phyloP scores from a whole-genome alignment of 2,888 invertebrate genomes.

The Pteria penguin region DNA sequence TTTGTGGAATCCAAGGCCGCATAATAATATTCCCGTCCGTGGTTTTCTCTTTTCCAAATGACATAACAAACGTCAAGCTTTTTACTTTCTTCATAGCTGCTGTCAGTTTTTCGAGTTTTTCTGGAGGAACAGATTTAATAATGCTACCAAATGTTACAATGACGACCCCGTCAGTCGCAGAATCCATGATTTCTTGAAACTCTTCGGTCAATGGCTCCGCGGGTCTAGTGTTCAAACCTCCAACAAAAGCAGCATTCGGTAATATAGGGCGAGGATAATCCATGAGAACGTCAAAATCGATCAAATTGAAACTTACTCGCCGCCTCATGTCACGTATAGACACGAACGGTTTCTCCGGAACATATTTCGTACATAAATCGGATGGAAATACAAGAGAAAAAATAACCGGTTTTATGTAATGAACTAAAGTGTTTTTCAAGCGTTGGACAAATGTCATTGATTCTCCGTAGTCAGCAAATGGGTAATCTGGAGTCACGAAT shows the following conservation, averaged over 20 bases:
- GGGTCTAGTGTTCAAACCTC: conserved; percentile 41
- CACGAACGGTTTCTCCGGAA: conserved; percentile 26
- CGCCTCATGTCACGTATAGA: conserved; percentile 16
- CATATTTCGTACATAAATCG: conserved; percentile 16
- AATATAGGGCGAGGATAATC: conserved; percentile 37
- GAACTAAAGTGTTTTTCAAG: not conserved
- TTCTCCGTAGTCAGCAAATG: not conserved
- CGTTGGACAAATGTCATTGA: conserved; percentile 4
- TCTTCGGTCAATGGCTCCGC: conserved; percentile 28
- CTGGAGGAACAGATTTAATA: conserved; percentile 28
- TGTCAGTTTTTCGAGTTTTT: conserved; percentile 32
- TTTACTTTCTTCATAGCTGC: conserved; percentile 36
- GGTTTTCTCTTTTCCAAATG: not conserved
- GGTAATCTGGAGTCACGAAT: not conserved
- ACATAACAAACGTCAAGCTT: conserved; percentile 6
- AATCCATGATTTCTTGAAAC: conserved; percentile 37
- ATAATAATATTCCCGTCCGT: conserved; percentile 5
- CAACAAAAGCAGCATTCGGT: conserved; percentile 38
- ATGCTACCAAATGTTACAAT: conserved; percentile 47
- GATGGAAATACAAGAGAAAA: not conserved
- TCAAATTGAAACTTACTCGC: conserved; percentile 40
- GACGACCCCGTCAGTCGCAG: conserved; percentile 36
- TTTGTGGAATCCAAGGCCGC: conserved; percentile 50
- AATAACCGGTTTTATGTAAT: not conserved
- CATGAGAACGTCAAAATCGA: conserved; percentile 40